phyloP scores from a whole-genome alignment of 2,113 vertebrate genomes.

The Eidolon helvum region DNA sequence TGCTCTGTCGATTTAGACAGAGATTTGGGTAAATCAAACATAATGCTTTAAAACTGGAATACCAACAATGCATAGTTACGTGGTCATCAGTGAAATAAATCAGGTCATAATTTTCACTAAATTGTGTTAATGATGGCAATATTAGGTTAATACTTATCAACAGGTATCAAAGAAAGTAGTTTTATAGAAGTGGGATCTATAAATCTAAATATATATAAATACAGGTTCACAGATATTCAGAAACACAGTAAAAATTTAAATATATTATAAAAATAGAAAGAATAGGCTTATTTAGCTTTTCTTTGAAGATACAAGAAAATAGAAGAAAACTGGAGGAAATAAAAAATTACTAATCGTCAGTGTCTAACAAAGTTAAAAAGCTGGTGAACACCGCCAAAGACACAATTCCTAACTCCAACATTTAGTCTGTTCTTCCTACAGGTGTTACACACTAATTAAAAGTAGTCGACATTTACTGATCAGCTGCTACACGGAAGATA shows the following conservation, averaged over 20 bases:
- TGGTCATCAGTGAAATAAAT: neutral
- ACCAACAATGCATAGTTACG: neutral
- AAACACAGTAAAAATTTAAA: neutral
- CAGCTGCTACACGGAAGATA: neutral
- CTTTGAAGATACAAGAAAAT: neutral
- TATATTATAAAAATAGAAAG: neutral
- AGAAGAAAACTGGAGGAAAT: neutral
- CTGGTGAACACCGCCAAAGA: neutral
- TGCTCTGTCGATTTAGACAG: neutral
- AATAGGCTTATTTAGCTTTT: neutral
- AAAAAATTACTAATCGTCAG: neutral
- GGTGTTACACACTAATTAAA: neutral
- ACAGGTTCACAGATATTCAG: neutral
- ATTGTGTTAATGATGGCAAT: neutral
- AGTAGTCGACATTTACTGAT: neutral
- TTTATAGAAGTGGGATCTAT: neutral
- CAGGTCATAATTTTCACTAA: slow-evolving; percentile 7
- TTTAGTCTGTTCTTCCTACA: neutral
- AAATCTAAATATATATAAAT: neutral
- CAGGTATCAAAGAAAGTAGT: neutral
- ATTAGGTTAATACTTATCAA: neutral
- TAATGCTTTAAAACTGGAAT: neutral
- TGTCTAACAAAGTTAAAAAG: neutral
- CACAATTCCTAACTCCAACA: neutral
- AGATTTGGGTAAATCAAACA: neutral